phyloP scores from a whole-genome alignment of 2,888 invertebrate genomes.

The Athalia circularis region DNA sequence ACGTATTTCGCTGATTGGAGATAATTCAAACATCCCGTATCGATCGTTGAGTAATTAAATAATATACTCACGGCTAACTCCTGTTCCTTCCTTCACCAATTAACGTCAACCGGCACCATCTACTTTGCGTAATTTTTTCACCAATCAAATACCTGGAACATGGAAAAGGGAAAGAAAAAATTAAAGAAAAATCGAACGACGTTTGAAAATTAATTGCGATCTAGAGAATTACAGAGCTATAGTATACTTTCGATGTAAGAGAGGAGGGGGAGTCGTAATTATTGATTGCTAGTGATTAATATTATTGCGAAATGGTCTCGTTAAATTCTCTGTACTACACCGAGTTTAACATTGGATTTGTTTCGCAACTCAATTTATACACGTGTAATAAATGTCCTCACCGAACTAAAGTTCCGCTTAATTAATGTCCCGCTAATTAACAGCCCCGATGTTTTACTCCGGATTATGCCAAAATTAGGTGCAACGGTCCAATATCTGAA shows the following conservation, averaged over 20 bases:
- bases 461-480: slow-evolving; percentile 30
- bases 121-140: slow-evolving; percentile 20
- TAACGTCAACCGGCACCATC: slow-evolving; percentile 36
- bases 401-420: slow-evolving; percentile 11
- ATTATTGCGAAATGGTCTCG: neutral
- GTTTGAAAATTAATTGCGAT: neutral
- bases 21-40: neutral
- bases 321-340: slow-evolving; percentile 12
- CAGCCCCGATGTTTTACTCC: slow-evolving; percentile 19
- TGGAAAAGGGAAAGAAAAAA: neutral
- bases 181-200: neutral
- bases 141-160: slow-evolving; percentile 11
- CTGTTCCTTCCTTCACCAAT: slow-evolving; percentile 39
- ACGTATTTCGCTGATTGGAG: neutral
- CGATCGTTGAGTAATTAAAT: neutral
- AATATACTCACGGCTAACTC: slow-evolving; percentile 38
- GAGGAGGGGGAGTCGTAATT: neutral
- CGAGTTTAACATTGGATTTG: slow-evolving; percentile 26
- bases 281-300: slow-evolving; percentile 4
- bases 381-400: slow-evolving; percentile 26
- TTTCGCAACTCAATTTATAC: slow-evolving; percentile 26
- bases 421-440: slow-evolving; percentile 40
- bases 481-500: neutral
- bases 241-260: no score
- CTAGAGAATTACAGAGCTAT: no score